Evolutionary conservation across 2,888 invertebrate genomes (phyloP), one percentile per base, ranked within the genome.

Genomic region (Drosophila leonis): DNA sequence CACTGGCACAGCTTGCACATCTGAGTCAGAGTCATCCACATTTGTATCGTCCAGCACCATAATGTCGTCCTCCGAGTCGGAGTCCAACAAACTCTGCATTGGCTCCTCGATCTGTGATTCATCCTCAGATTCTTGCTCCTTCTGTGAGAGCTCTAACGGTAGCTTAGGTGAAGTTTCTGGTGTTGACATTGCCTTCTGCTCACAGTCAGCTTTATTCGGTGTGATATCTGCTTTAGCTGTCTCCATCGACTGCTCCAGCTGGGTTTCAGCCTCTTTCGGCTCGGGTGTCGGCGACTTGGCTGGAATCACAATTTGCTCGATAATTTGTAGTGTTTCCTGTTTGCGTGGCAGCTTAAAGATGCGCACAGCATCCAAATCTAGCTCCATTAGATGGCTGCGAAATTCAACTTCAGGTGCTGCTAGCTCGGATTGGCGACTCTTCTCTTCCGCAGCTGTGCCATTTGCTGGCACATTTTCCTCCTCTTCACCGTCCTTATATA

Each of bases 21-120:
- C 79, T 0, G 80, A 61, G 27, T 74, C 72, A 0, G 65, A 74
- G 4, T 79, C 80, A 52, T 81, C 76, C 24, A 60, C 10, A 56
- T 74, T 79, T 2, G 78, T 80, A 27, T 86, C 85, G 42, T 89
- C 88, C 27, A 86, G 42, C 35, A 89, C 62, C 80, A 86, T 78
- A 5, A 86, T 66, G 13, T 88, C 88, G 13, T 88, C 88, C 12
- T 84, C 87, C 4, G 90, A 81, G n/a, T 79, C 88, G 0, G 78
- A 68, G 2, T 74, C 52, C 15, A 82, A 39, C 4, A 71, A 8
- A 55, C 70, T 77, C 10, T 80, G 65, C 4, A 27, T 33, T 8
- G 39, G 8, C 20, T 29, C 7, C 9, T 68, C 35, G 3, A 3
- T 3, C 39, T 54, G 9, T 1, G 7, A n/a, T 18, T 10, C 31